These are phyloP conservation scores for Drosophila crucigera DNA, from an alignment of 2,888 invertebrate genomes.

Conservation along the genomic window DNA sequence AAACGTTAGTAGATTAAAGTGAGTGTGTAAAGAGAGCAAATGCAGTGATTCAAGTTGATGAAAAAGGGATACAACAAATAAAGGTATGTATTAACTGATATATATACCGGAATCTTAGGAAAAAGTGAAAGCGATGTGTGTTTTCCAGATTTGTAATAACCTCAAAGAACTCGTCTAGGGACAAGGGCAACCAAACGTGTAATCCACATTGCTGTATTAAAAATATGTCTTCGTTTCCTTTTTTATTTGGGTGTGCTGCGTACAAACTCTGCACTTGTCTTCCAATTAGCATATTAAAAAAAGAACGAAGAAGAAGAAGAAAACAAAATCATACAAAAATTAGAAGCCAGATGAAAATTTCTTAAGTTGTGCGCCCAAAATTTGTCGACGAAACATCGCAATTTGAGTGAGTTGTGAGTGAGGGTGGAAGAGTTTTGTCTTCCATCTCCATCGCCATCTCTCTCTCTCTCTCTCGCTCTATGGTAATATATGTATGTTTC, in stretches of 20 bases:
- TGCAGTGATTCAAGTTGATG: neutral
- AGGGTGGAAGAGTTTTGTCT: neutral
- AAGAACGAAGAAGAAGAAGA: slow-evolving; percentile 2
- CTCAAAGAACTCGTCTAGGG: neutral
- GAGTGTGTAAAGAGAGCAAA: neutral
- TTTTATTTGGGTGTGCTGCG: neutral
- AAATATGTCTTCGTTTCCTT: neutral
- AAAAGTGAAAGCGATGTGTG: neutral
- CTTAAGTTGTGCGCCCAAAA: slow-evolving; percentile 20
- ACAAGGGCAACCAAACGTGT: slow-evolving; percentile 15
- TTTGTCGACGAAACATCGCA: slow-evolving; percentile 26
- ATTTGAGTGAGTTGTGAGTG: neutral
- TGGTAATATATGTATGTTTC: neutral
- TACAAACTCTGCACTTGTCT: slow-evolving; percentile 40
- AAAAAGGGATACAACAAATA: neutral
- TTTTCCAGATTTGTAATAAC: neutral
- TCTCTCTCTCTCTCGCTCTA: neutral
- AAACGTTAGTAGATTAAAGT: neutral
- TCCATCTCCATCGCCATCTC: neutral
- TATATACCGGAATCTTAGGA: neutral
- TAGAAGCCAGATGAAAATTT: slow-evolving; percentile 36
- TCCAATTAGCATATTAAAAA: slow-evolving; percentile 57
- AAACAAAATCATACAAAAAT: slow-evolving; percentile 6
- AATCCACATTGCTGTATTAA: slow-evolving; percentile 5
- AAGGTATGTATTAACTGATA: neutral